A percentile compares a stretch with the other conserved stretches of the same genome.
These are phyloP conservation scores for Hemiscyllium ocellatum DNA, from an alignment of 2,113 vertebrate genomes.

Conservation along the genomic window DNA sequence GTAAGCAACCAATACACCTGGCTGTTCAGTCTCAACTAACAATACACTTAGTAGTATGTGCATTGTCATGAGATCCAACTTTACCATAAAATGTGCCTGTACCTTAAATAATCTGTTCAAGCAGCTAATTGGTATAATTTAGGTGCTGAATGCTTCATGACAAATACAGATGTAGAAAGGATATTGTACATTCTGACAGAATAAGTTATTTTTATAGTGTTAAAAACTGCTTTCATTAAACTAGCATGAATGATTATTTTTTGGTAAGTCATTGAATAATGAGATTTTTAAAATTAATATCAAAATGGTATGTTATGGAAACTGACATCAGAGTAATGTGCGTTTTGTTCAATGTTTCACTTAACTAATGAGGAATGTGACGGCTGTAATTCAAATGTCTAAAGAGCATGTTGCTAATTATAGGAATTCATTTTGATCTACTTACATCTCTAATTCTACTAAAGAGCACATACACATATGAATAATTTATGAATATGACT, in stretches of 20 bases:
- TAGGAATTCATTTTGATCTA: not conserved
- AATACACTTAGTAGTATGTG: not conserved
- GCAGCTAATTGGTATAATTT: not conserved
- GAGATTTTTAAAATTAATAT: not conserved
- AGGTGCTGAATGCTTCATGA: not conserved
- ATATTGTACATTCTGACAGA: not conserved
- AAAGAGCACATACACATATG: not conserved
- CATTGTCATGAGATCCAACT: not conserved
- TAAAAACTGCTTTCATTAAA: not conserved
- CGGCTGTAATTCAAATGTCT: not conserved
- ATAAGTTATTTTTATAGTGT: not conserved
- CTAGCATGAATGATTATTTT: not conserved
- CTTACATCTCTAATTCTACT: not conserved
- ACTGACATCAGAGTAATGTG: not conserved
- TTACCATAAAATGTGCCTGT: not conserved
- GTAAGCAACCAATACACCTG: not conserved
- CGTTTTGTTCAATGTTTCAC: not conserved
- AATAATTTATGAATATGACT: not conserved
- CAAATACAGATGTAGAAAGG: not conserved
- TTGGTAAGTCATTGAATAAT: not conserved
- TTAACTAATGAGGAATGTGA: not conserved
- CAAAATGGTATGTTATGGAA: not conserved
- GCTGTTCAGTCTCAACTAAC: not conserved
- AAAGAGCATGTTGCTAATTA: not conserved
- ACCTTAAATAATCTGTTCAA: not conserved